A percentile compares a stretch with the other conserved stretches of the same genome.
These are phyloP conservation scores for Drosophila paracracens DNA, from an alignment of 2,888 invertebrate genomes.

Conservation along the genomic window DNA sequence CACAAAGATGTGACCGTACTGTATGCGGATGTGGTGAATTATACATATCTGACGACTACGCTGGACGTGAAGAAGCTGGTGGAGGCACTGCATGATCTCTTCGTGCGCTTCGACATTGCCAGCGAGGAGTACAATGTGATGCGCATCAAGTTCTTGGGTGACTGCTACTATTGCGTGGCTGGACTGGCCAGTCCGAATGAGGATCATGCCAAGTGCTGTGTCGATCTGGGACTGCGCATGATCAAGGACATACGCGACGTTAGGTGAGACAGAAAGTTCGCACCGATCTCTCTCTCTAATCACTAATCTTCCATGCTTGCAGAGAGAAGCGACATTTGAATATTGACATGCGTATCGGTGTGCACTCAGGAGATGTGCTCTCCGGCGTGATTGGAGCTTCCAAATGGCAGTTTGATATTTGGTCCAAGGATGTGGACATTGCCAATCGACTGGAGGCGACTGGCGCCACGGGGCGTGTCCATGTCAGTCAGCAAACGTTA, in stretches of 20 bases:
- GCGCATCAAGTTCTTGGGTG: conserved; percentile 96
- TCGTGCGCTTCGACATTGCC: conserved; percentile 95
- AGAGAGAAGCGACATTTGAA: conserved; percentile 90
- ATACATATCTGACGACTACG: conserved; percentile 91
- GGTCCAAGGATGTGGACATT: conserved; percentile 96
- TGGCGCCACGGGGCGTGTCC: conserved; percentile 95
- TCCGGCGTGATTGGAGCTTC: conserved; percentile 96
- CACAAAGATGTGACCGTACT: conserved; percentile 95
- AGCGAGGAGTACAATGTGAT: conserved; percentile 93
- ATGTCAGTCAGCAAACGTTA: conserved; percentile 93
- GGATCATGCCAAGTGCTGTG: conserved; percentile 95
- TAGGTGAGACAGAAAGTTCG: conserved; percentile 85
- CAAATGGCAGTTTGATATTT: conserved; percentile 98
- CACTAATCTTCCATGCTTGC: background rate
- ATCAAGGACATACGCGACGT: conserved; percentile 94
- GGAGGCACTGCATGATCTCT: conserved; percentile 94
- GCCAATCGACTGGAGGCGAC: conserved; percentile 98
- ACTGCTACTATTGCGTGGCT: conserved; percentile 97
- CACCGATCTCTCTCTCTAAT: background rate
- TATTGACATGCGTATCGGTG: conserved; percentile 98
- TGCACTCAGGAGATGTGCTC: conserved; percentile 96
- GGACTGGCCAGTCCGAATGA: conserved; percentile 92
- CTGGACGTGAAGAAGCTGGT: conserved; percentile 93
- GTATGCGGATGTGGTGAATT: conserved; percentile 97
- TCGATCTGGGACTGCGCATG: conserved; percentile 96